Evolutionary conservation across 2,888 invertebrate genomes (phyloP), one percentile per base, ranked within the genome.

Genomic region (Pammene aurita): DNA sequence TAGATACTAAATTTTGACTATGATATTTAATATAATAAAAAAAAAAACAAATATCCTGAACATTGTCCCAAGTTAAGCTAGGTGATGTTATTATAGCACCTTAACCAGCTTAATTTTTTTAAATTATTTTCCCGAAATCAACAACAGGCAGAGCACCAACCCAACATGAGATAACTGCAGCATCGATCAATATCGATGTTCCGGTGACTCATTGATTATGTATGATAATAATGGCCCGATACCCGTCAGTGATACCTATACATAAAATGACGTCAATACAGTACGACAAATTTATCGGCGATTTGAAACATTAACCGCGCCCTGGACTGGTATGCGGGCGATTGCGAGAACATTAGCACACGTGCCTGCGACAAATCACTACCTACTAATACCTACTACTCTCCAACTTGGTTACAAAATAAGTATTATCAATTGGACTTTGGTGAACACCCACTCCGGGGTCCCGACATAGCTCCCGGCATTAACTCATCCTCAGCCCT

Each of bases 341-440:
- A 80, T 89, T 90, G 86, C 87, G 81, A 86, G 78, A 89, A 77
- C 78, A 71, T 75, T 73, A 71, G 79, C 84, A 86, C 87, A 86
- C 87, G 87, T 86, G 87, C 78, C 80, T 78, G 73, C 77, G 82
- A 83, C 79, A 80, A 78, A 78, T 78, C 81, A 75, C 70, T 63
- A 58, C 68, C 67, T 58, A 68, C 35, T 18, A 13, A 46, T 48
- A 46, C 38, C 48, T 63, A 66, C 48, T 46, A 48, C 56, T 34
- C 35, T 13, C 38, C 54, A 60, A 58, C 71, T 64, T 63, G 67
- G 48, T 65, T 46, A 57, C 67, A 18, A 44, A 63, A 66, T 61
- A 48, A 68, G 48, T 48, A 48, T 18, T 34, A 65, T 66, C n/a
- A 54, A 38, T 42, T 62, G 26, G 41, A 14, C 9, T 26, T 38